A percentile compares a stretch with the other conserved stretches of the same genome.
Evolutionary conservation across 2,113 vertebrate species (phyloP).

Genomic region (Sardina pilchardus): DNA sequence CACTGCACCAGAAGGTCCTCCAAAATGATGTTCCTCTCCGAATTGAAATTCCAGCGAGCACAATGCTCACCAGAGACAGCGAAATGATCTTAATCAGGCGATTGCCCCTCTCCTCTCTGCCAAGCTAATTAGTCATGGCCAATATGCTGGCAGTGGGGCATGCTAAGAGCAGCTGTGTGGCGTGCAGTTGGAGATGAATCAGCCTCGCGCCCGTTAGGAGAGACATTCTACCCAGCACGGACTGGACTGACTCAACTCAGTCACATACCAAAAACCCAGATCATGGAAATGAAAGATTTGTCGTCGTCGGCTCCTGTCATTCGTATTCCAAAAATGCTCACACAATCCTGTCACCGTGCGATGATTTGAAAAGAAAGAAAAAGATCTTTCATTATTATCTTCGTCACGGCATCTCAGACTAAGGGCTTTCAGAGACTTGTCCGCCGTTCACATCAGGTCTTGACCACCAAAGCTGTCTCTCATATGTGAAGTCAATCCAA

Average conservation of each 20-base stretch:
- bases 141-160: slow-evolving; percentile 31
- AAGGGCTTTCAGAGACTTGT: too few species aligned
- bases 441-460: background rate
- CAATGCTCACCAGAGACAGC: slow-evolving; percentile 1
- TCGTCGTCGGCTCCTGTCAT: background rate
- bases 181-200: slow-evolving; percentile 29
- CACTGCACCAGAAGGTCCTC: background rate
- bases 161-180: slow-evolving; percentile 26
- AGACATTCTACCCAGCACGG: background rate
- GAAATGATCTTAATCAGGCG: background rate
- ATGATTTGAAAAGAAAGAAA: slow-evolving; percentile 8
- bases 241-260: background rate
- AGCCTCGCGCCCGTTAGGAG: slow-evolving; percentile 7
- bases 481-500: background rate
- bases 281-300: background rate
- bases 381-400: background rate
- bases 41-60: background rate
- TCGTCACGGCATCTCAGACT: background rate
- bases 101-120: slow-evolving; percentile 29
- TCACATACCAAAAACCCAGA: background rate
- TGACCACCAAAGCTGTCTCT: background rate
- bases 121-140: slow-evolving; percentile 21
- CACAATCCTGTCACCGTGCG: background rate
- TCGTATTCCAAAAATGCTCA: background rate
- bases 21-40: background rate